phyloP scores from a whole-genome alignment of 2,113 vertebrate genomes.

The Pygoscelis antarcticus region DNA sequence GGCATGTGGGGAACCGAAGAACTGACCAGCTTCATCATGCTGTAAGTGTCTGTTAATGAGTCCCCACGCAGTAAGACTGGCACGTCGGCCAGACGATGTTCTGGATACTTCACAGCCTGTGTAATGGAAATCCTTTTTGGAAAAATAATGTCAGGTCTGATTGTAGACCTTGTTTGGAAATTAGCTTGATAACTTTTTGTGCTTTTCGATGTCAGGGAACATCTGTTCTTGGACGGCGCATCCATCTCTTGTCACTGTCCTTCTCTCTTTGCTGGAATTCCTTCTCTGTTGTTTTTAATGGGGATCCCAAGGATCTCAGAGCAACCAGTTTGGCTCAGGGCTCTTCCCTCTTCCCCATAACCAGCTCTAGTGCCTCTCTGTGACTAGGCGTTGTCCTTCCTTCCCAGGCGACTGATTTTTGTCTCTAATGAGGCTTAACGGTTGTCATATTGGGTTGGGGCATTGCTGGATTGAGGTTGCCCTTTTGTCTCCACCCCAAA shows the following conservation, averaged over 20 bases:
- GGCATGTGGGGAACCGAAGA: constrained; percentile 85
- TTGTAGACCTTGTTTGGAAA: not conserved
- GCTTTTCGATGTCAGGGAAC: not conserved
- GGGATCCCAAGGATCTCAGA: not conserved
- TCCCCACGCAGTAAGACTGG: not conserved
- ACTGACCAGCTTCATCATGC: constrained; percentile 83
- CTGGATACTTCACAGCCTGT: not conserved
- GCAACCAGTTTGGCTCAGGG: not conserved
- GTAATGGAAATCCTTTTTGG: not conserved
- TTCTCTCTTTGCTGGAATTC: not conserved
- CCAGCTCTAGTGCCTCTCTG: not conserved
- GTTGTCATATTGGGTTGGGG: not conserved
- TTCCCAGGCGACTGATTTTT: not conserved
- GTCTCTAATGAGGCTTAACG: not conserved
- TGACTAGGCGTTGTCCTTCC: not conserved
- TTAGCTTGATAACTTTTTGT: not conserved
- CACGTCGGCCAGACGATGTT: not conserved
- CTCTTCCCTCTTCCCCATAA: not conserved
- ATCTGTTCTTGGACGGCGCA: not conserved
- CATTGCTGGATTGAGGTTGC: not conserved
- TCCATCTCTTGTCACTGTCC: not conserved
- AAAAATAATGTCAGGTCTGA: not conserved
- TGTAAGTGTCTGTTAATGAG: constrained; percentile 78
- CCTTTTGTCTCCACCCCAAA: not conserved
- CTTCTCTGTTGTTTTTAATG: not conserved